These are phyloP conservation scores for Tetramorium parvispinum DNA, from an alignment of 1,140 invertebrate genomes.

Conservation along the genomic window DNA sequence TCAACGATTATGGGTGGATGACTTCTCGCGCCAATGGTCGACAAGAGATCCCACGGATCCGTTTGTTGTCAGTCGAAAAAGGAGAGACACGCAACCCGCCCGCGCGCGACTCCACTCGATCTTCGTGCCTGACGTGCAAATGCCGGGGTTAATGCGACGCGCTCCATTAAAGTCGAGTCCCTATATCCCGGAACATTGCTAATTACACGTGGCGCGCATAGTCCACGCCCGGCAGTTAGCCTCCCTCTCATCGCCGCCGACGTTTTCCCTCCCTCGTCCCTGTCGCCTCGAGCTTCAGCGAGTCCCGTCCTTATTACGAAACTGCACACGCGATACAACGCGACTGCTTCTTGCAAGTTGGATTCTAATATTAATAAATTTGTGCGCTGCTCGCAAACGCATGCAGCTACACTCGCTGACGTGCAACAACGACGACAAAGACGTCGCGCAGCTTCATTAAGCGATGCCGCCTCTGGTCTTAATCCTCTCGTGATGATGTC, in stretches of 20 bases:
- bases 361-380: conserved; percentile 72
- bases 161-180: conserved; percentile 79
- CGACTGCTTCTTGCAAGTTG: background rate
- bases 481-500: conserved; percentile 3
- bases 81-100: conserved; percentile 49
- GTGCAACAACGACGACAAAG: background rate
- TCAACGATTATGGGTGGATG: background rate
- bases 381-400: conserved; percentile 37
- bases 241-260: background rate
- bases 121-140: conserved; percentile 76
- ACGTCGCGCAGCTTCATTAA: conserved; percentile 71
- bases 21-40: conserved; percentile 17
- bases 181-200: conserved; percentile 75
- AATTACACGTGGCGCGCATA: conserved; percentile 76
- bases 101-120: conserved; percentile 73
- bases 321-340: background rate
- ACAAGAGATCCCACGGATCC: conserved; percentile 53
- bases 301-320: conserved; percentile 44
- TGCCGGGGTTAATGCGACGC: conserved; percentile 78
- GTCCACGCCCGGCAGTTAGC: conserved; percentile 62
- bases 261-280: conserved; percentile 14
- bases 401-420: background rate
- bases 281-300: background rate
- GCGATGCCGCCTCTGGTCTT: conserved; percentile 38
- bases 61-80: conserved; percentile 66